Base-by-base conservation (phyloP, 2,888 invertebrate genomes). In the Unio pictorum region DNA sequence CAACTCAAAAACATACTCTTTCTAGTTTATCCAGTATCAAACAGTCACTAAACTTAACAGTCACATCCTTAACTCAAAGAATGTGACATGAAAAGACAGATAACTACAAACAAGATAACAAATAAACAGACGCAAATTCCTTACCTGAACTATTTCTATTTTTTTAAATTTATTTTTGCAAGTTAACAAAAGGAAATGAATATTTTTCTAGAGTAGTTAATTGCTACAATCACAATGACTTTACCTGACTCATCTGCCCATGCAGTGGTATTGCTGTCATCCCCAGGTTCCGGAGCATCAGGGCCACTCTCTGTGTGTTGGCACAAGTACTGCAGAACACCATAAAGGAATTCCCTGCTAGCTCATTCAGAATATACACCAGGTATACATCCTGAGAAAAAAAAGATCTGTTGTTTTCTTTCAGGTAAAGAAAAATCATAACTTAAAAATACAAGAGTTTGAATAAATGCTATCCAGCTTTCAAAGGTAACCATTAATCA, bases 291-390 rank as follows among this genome's bases (percentile, higher is more conserved):
- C 98, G 92, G 72, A 99, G 91, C 90, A 99, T 93, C 57, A 98
- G 91, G 0, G 98, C 97, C 0, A 95, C 94, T 71, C 96, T 93
- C 74, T 97, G 93, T 0, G 98, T 96, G 87, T 95, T 95, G 72
- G 95, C 96, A 89, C 99, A 99, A 0, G 99, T 99, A 61, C 95
- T 93, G 89, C 97, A 98, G 91, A 99, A 99, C 81, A 99, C 95
- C 93, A 99, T 99, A 89, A 97, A 96, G 79, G 96, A 95, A 88
- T 97, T 97, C 66, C 98, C 98, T 0, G 96, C 93, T 91, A 98
- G 91, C 91, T 99, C 98, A 90, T 98, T 98, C 57, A 99, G 91
- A 62, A 99, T 94, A 89, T 97, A 95, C 7, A 98, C 97, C 60
- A 99, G 92, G 91, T 99, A 98, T 3, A 98, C 95, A 89, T 99